These are phyloP conservation scores for Ptychoptera contaminata DNA, from an alignment of 2,888 invertebrate species.

Conservation along the genomic window DNA sequence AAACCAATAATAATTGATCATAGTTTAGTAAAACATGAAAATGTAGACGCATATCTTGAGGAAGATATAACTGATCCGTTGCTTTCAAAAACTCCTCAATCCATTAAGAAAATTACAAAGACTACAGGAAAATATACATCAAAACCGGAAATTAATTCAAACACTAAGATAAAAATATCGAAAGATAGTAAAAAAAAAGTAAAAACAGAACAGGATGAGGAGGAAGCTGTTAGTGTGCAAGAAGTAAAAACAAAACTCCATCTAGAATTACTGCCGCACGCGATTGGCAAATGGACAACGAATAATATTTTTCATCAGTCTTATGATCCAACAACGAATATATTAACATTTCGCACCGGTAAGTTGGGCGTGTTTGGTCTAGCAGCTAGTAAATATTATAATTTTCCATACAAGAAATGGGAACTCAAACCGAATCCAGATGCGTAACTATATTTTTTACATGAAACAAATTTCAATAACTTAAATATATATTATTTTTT, in stretches of 20 bases:
- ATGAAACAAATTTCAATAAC: background rate
- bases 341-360: background rate
- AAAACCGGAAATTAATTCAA: too few species aligned
- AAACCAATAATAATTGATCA: background rate
- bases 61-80: too few species aligned
- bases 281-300: background rate
- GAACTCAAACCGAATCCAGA: background rate
- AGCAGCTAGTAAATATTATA: background rate
- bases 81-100: too few species aligned
- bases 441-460: background rate
- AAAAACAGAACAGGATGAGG: background rate
- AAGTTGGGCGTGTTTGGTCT: background rate
- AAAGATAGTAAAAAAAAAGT: too few species aligned
- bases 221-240: background rate
- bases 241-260: background rate
- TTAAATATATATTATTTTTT: background rate
- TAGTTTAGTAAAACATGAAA: too few species aligned
- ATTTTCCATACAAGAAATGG: background rate
- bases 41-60: too few species aligned
- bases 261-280: background rate
- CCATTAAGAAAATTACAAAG: too few species aligned
- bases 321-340: background rate
- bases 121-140: background rate
- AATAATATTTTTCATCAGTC: background rate
- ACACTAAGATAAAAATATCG: too few species aligned